phyloP scores from a whole-genome alignment of 2,113 vertebrate species.

The Python bivittatus region DNA sequence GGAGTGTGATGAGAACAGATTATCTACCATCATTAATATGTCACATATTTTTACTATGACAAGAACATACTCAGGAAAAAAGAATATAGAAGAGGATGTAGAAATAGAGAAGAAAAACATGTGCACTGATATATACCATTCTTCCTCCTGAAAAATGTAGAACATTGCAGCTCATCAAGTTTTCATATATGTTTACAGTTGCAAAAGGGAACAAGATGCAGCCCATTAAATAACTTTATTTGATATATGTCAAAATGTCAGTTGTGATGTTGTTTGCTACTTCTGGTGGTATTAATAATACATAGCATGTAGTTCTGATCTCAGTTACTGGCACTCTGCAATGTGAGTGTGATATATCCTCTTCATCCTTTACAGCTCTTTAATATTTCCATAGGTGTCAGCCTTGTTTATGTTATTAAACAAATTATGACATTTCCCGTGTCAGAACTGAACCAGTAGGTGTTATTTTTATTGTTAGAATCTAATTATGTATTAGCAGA shows the following conservation, averaged over 20 bases:
- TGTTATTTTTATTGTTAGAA: constrained; percentile 23
- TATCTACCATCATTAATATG: background rate
- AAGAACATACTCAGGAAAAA: background rate
- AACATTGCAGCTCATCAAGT: background rate
- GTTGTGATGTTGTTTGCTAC: background rate
- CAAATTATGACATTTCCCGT: constrained; percentile 26
- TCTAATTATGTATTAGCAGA: background rate
- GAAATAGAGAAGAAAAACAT: background rate
- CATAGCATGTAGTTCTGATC: background rate
- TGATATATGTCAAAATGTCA: background rate
- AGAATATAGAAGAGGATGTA: background rate
- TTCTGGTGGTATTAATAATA: background rate
- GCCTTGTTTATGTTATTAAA: constrained; percentile 68
- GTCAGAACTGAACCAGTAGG: background rate
- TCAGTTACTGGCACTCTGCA: background rate
- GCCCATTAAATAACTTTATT: background rate
- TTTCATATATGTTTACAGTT: background rate
- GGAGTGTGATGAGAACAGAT: background rate
- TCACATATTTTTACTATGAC: background rate
- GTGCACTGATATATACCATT: background rate
- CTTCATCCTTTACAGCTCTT: background rate
- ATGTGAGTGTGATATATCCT: background rate
- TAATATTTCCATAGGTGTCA: constrained; percentile 75
- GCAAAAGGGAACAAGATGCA: background rate
- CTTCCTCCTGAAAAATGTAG: background rate